Percentiles rank a stretch among this genome's conserved stretches.
These are phyloP conservation scores for Grammomys dolichurus DNA, from an alignment of 2,113 vertebrate species.

Conservation along the genomic window DNA sequence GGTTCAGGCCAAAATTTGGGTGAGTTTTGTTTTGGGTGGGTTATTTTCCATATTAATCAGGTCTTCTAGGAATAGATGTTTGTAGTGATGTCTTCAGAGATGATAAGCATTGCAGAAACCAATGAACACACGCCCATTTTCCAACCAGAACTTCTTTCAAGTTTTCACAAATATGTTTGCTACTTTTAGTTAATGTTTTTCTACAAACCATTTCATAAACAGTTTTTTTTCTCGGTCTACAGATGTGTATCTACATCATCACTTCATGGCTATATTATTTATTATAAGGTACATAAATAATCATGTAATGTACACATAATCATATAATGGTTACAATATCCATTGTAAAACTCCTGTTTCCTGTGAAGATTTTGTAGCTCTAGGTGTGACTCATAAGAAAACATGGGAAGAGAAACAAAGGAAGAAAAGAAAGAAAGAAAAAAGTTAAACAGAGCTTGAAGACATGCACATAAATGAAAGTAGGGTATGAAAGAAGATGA, in stretches of 20 bases:
- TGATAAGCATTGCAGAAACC: neutral
- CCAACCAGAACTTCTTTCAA: neutral
- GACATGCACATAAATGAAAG: neutral
- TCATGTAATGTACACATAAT: neutral
- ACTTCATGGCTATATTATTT: neutral
- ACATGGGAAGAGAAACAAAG: neutral
- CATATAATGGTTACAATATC: neutral
- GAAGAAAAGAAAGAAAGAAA: neutral
- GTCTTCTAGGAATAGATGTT: neutral
- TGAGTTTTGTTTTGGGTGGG: neutral
- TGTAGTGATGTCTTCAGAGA: neutral
- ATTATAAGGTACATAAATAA: neutral
- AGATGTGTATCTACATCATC: neutral
- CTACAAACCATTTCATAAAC: neutral
- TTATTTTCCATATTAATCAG: conserved; percentile 25
- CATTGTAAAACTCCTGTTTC: neutral
- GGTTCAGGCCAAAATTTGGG: neutral
- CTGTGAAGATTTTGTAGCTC: neutral
- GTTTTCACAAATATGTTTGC: neutral
- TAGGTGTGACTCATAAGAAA: neutral
- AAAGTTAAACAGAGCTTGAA: neutral
- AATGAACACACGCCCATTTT: neutral
- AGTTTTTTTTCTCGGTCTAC: neutral
- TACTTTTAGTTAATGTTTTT: neutral
- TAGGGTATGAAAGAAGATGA: neutral